Evolutionary conservation across 2,888 invertebrate genomes (phyloP).

Genomic region (Temnothorax ravouxi): DNA sequence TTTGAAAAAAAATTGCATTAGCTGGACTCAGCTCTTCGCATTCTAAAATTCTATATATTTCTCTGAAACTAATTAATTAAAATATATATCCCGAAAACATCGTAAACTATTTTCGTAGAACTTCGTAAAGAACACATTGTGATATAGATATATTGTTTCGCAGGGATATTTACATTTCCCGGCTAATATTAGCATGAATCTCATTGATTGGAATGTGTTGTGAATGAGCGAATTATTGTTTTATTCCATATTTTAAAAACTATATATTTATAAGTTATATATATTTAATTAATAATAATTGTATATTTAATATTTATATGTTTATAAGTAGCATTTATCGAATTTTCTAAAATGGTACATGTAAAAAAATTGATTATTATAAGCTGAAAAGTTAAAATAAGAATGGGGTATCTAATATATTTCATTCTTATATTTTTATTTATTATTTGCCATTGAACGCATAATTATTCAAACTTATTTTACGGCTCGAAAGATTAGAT

Average conservation of each 20-base stretch:
- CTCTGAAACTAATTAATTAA: neutral
- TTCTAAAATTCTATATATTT: neutral
- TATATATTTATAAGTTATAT: neutral
- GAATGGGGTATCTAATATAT: neutral
- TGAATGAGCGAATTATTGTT: neutral
- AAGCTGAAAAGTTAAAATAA: neutral
- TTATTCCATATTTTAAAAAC: neutral
- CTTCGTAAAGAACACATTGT: neutral
- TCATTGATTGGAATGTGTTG: neutral
- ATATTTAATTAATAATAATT: neutral
- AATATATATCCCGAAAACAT: neutral
- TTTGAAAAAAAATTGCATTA: constrained; percentile 16
- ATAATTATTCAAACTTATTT: constrained; percentile 4
- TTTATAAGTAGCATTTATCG: neutral
- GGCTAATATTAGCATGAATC: neutral
- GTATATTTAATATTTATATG: neutral
- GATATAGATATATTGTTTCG: neutral
- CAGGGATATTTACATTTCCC: neutral
- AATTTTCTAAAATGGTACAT: neutral
- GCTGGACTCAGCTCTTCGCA: neutral
- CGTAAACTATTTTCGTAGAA: neutral
- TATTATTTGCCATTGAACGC: neutral
- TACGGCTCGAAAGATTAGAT: neutral
- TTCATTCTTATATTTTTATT: neutral
- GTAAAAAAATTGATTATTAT: neutral